Conservation (phyloP, 35 echinoderm and acorn worm genomes). For the Heliocidaris tuberculata region DNA sequence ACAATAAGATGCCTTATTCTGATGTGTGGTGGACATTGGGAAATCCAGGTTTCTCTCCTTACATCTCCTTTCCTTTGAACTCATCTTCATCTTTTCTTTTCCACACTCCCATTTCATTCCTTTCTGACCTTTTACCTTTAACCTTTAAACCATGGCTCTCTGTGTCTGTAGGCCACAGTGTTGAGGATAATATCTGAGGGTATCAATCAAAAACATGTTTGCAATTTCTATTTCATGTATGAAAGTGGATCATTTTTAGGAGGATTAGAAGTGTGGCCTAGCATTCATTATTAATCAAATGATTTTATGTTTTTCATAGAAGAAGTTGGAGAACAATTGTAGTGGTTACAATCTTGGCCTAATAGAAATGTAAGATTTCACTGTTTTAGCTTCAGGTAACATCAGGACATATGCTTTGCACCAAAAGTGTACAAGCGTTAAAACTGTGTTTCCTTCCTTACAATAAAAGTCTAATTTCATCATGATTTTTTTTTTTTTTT, state of each 20-base stretch:
- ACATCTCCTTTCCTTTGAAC: neutral
- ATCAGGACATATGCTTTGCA: too few species aligned
- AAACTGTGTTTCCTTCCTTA: neutral
- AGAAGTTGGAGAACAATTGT: too few species aligned
- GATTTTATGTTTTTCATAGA: too few species aligned
- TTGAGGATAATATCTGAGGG: slow-evolving; percentile 44
- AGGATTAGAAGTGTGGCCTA: neutral
- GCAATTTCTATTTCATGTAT: neutral
- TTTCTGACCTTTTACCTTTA: slow-evolving; percentile 26
- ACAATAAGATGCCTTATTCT: slow-evolving; percentile 47
- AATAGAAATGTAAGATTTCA: too few species aligned
- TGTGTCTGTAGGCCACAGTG: slow-evolving; percentile 30
- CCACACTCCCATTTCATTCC: neutral
- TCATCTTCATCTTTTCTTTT: neutral
- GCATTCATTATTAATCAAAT: too few species aligned
- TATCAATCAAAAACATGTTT: neutral
- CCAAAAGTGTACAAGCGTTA: neutral
- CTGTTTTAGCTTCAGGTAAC: too few species aligned
- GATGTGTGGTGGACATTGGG: slow-evolving; percentile 37
- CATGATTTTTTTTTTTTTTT: neutral
- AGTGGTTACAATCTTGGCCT: too few species aligned
- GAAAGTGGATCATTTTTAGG: neutral
- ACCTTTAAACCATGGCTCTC: neutral
- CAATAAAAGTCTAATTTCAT: neutral
- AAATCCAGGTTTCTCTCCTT: neutral